These are phyloP conservation scores for Chymomyza fuscimana DNA, from an alignment of 2,888 invertebrate genomes.

Conservation along the genomic window DNA sequence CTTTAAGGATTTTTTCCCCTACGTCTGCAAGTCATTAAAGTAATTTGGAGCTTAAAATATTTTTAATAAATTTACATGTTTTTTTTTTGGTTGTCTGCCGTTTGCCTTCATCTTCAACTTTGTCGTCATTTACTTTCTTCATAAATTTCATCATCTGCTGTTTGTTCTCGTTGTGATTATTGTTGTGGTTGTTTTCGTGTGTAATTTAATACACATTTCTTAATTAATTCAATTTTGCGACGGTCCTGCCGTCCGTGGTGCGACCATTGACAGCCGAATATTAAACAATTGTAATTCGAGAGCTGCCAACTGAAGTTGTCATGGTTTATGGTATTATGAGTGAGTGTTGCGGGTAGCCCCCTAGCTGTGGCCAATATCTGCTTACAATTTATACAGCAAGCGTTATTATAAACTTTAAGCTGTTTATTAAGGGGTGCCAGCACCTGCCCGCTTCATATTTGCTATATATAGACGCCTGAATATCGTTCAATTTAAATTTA, in stretches of 20 bases:
- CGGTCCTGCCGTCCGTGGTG: conserved; percentile 4
- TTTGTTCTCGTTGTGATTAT: conserved; percentile 39
- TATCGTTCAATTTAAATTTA: neutral
- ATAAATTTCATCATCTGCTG: conserved; percentile 12
- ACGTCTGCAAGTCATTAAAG: conserved; percentile 33
- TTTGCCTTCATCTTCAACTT: conserved; percentile 17
- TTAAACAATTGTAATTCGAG: conserved; percentile 30
- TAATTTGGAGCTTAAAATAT: conserved; percentile 57
- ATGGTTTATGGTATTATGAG: conserved; percentile 6
- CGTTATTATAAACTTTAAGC: neutral
- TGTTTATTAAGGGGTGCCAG: neutral
- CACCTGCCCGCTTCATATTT: neutral
- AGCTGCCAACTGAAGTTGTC: conserved; percentile 25
- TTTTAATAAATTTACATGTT: conserved; percentile 55
- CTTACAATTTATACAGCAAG: neutral
- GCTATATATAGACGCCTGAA: neutral
- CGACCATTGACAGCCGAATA: conserved; percentile 34
- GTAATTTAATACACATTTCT: conserved; percentile 59
- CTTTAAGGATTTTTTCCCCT: neutral
- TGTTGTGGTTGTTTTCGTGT: conserved; percentile 14
- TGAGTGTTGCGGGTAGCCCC: neutral
- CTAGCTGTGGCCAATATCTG: neutral
- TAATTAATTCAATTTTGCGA: conserved; percentile 61
- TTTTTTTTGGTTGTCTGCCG: conserved; percentile 20
- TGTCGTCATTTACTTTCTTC: conserved; percentile 15